These are phyloP conservation scores for Drosophila suboccidentalis DNA, from an alignment of 2,888 invertebrate genomes.

Conservation along the genomic window DNA sequence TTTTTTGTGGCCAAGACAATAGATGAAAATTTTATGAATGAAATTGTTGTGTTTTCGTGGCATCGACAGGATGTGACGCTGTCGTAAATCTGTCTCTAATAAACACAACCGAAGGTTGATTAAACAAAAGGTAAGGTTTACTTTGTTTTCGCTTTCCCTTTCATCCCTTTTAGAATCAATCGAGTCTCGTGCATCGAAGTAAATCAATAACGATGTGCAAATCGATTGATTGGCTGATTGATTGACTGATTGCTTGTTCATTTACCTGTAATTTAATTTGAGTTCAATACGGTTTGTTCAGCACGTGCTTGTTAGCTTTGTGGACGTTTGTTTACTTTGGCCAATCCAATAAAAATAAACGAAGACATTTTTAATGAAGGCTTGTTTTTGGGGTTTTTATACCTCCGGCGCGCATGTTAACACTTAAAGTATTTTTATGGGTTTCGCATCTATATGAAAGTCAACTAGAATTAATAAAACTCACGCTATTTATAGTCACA, in stretches of 20 bases:
- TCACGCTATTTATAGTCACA: constrained; percentile 26
- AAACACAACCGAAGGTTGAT: constrained; percentile 66
- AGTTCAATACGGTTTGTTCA: constrained; percentile 32
- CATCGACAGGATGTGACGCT: constrained; percentile 75
- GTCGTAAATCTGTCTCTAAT: constrained; percentile 64
- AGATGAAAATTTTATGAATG: constrained; percentile 41
- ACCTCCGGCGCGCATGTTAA: constrained; percentile 60
- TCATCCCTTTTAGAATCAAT: constrained; percentile 26
- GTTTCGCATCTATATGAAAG: constrained; percentile 39
- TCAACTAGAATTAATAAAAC: constrained; percentile 29
- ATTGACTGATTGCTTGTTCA: constrained; percentile 42
- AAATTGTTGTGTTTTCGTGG: constrained; percentile 20
- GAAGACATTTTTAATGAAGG: constrained; percentile 28
- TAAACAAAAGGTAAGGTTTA: constrained; percentile 65
- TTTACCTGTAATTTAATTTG: constrained; percentile 64
- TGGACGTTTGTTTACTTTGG: constrained; percentile 41
- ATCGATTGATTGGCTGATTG: constrained; percentile 57
- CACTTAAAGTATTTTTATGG: constrained; percentile 64
- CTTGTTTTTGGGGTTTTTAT: constrained; percentile 16
- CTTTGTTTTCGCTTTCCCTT: constrained; percentile 12
- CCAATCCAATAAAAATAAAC: constrained; percentile 15
- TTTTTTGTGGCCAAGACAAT: constrained; percentile 33
- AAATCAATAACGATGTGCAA: constrained; percentile 44
- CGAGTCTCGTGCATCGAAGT: constrained; percentile 20
- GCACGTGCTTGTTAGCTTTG: constrained; percentile 39